A percentile compares a stretch with the other conserved stretches of the same genome.
These are phyloP conservation scores for Agrochola litura DNA, from an alignment of 2,888 invertebrate species.

Conservation along the genomic window DNA sequence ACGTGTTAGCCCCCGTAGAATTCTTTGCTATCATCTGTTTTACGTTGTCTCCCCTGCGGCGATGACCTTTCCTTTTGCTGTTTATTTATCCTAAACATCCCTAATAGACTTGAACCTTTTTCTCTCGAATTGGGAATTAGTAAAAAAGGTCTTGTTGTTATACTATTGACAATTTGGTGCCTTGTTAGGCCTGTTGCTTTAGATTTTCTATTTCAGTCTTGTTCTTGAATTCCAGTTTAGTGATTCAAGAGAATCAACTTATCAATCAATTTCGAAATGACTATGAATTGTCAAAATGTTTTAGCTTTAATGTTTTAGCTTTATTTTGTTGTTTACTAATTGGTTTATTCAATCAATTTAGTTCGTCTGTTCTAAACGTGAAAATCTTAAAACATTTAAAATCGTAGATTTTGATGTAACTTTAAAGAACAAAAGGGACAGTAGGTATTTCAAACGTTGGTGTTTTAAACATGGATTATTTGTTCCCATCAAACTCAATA, in stretches of 20 bases:
- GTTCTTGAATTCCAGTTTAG: background rate
- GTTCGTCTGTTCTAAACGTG: background rate
- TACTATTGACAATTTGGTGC: slow-evolving; percentile 11
- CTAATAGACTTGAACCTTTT: slow-evolving; percentile 53
- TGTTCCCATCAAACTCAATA: background rate
- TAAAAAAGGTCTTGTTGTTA: slow-evolving; percentile 11
- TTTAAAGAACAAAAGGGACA: background rate
- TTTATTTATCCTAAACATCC: slow-evolving; percentile 52
- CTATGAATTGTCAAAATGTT: background rate
- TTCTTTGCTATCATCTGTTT: slow-evolving; percentile 64
- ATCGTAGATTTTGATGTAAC: background rate
- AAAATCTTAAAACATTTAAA: too few species aligned
- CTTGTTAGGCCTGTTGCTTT: slow-evolving; percentile 15
- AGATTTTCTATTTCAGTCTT: background rate
- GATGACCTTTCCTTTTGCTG: slow-evolving; percentile 63
- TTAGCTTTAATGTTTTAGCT: background rate
- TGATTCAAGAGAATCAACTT: background rate
- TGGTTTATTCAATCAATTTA: background rate
- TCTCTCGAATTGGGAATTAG: slow-evolving; percentile 33
- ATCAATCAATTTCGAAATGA: background rate
- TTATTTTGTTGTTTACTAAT: background rate
- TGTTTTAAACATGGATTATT: background rate
- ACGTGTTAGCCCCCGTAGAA: slow-evolving; percentile 53
- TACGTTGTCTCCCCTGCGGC: slow-evolving; percentile 69
- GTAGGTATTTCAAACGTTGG: background rate